Evolutionary conservation across 2,113 vertebrate species (phyloP).

Genomic region (Thryonomys swinderianus): DNA sequence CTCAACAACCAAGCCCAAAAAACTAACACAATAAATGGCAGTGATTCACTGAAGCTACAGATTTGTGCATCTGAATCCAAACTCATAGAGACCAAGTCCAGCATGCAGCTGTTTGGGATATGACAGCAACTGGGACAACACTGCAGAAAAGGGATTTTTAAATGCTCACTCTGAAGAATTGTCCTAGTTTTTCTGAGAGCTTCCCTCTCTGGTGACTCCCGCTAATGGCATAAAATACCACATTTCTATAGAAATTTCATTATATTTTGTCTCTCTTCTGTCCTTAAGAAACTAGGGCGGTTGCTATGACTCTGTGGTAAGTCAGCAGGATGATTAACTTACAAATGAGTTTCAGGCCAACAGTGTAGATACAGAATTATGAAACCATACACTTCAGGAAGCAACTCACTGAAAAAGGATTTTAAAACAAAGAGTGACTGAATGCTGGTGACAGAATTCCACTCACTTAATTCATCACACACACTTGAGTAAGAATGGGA

Average conservation of each 20-base stretch:
- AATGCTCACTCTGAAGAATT: neutral
- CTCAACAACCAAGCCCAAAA: neutral
- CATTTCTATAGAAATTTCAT: neutral
- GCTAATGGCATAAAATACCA: neutral
- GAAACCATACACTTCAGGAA: slow-evolving; percentile 29
- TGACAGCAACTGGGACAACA: neutral
- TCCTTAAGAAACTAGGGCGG: neutral
- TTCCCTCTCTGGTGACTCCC: neutral
- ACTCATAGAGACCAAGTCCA: neutral
- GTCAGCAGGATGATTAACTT: slow-evolving; percentile 10
- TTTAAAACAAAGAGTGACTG: slow-evolving; percentile 58
- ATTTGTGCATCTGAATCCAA: neutral
- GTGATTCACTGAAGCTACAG: neutral
- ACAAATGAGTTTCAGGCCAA: slow-evolving; percentile 48
- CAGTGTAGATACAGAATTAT: neutral
- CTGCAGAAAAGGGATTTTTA: neutral
- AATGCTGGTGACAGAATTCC: neutral
- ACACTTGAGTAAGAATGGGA: slow-evolving; percentile 73
- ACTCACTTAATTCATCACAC: slow-evolving; percentile 55
- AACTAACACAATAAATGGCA: neutral
- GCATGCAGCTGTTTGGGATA: neutral
- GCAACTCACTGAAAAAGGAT: slow-evolving; percentile 2
- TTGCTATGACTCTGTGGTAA: neutral
- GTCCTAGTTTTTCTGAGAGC: neutral
- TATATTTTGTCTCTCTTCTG: neutral